These are phyloP conservation scores for Trilocha varians DNA, from an alignment of 2,888 invertebrate species.

Conservation along the genomic window DNA sequence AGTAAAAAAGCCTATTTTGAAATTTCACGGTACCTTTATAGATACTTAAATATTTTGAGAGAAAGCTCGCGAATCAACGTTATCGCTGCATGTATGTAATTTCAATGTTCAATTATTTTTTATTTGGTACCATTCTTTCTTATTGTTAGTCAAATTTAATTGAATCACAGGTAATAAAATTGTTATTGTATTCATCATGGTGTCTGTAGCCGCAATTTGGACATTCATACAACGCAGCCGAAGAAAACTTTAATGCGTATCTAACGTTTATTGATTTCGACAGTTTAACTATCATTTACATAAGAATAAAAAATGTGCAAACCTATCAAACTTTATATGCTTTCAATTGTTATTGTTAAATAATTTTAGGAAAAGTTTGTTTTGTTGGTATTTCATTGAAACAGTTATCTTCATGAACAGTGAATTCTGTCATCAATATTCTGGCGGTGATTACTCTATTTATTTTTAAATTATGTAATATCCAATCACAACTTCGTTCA, in stretches of 20 bases:
- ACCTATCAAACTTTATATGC: neutral
- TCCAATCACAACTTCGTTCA: too few species aligned
- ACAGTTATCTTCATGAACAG: too few species aligned
- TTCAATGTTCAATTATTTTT: conserved; percentile 20
- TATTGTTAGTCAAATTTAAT: conserved; percentile 3
- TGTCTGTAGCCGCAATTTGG: neutral
- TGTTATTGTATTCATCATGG: neutral
- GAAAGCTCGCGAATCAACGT: conserved; percentile 22
- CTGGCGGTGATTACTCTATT: too few species aligned
- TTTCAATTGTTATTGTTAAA: neutral
- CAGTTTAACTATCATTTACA: conserved; percentile 1
- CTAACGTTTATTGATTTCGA: neutral
- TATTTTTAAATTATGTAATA: too few species aligned
- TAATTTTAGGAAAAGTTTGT: neutral
- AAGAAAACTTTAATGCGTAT: neutral
- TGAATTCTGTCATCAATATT: too few species aligned
- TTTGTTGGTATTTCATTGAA: too few species aligned
- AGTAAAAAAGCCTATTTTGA: conserved; percentile 3
- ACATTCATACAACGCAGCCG: neutral
- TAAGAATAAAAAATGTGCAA: neutral
- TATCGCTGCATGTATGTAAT: conserved; percentile 16
- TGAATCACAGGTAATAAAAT: neutral
- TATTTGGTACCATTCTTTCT: conserved; percentile 23
- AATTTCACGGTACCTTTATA: conserved; percentile 14
- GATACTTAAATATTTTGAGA: conserved; percentile 16